phyloP scores from a whole-genome alignment of 2,797 vertebrate genomes.

The Hafferia zeledoni region DNA sequence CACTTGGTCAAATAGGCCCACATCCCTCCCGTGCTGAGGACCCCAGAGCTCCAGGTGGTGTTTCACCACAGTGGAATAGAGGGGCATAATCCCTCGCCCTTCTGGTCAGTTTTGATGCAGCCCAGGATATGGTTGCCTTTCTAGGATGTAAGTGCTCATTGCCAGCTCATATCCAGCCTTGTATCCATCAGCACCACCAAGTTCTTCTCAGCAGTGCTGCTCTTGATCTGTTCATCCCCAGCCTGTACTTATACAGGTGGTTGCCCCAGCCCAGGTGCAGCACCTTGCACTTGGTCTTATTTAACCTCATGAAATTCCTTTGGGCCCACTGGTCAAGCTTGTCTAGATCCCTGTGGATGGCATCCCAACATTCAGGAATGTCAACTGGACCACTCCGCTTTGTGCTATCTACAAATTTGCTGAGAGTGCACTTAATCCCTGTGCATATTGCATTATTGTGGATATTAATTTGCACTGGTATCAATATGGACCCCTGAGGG shows the following conservation, averaged over 20 bases:
- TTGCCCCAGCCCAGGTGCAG: accelerated
- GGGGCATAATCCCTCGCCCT: not conserved
- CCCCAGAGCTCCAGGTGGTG: not conserved
- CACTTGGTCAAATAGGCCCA: not conserved
- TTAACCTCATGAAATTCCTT: not conserved
- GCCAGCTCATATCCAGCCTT: not conserved
- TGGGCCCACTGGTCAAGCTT: not conserved
- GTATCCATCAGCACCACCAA: not conserved
- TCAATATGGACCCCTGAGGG: not conserved
- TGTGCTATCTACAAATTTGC: not conserved
- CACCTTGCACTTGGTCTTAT: not conserved
- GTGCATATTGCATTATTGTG: not conserved
- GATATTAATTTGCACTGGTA: not conserved
- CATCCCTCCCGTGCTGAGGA: not conserved
- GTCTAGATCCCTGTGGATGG: not conserved
- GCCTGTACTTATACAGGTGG: not conserved
- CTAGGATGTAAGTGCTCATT: not conserved
- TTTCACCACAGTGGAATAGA: not conserved
- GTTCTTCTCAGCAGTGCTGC: accelerated
- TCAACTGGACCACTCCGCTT: too few relatives aligned
- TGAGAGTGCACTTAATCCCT: not conserved
- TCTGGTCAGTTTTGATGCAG: not conserved
- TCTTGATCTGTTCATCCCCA: not conserved
- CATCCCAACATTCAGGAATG: not conserved
- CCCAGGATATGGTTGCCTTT: not conserved